These are phyloP conservation scores for Otolemur garnettii DNA, from an alignment of 2,113 vertebrate genomes.

Conservation along the genomic window DNA sequence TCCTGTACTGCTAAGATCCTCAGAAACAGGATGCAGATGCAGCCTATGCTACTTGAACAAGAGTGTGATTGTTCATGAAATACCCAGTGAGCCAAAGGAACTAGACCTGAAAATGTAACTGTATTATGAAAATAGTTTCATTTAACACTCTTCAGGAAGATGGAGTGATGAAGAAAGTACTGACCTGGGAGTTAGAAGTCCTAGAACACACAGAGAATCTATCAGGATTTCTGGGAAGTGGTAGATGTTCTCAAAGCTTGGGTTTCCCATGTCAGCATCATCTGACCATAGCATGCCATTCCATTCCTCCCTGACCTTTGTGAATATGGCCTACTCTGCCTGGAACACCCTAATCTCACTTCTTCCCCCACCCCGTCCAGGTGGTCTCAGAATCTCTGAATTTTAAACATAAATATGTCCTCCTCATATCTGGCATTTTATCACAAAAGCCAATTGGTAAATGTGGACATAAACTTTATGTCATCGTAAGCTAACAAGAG, in stretches of 20 bases:
- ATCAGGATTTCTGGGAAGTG: background rate
- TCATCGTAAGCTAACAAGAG: too few relatives aligned
- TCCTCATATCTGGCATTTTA: background rate
- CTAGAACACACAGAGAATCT: background rate
- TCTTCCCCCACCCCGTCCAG: background rate
- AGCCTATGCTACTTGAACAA: background rate
- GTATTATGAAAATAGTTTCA: background rate
- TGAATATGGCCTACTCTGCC: background rate
- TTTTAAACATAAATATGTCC: background rate
- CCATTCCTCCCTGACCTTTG: background rate
- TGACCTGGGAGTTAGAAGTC: background rate
- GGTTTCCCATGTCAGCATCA: too few relatives aligned
- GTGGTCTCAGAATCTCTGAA: background rate
- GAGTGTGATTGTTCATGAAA: background rate
- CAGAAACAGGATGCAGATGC: background rate
- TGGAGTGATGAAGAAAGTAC: background rate
- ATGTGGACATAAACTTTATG: background rate
- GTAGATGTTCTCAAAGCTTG: background rate
- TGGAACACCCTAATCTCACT: background rate
- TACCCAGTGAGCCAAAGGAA: background rate
- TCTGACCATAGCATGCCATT: fast-evolving
- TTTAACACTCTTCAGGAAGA: background rate
- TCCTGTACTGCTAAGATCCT: background rate
- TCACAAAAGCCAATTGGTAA: background rate
- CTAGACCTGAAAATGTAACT: background rate